Evolutionary conservation across 1,140 invertebrate species (phyloP).

Genomic region (Drosophila parabipectinata): DNA sequence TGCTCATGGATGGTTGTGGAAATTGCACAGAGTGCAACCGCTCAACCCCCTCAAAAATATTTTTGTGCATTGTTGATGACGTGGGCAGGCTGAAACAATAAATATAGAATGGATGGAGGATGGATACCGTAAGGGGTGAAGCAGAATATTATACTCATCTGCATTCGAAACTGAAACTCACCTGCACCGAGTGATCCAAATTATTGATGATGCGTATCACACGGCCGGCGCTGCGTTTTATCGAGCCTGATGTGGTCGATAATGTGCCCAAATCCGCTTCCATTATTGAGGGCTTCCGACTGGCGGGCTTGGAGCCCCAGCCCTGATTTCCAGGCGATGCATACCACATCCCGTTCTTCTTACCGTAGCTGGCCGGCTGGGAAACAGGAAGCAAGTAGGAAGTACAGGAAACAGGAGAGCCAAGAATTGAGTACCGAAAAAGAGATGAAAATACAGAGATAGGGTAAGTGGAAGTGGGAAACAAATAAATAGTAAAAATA

Average conservation of each 20-base stretch:
- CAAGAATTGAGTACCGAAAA: constrained; percentile 9
- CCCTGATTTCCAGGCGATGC: constrained; percentile 87
- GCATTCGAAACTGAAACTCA: constrained; percentile 77
- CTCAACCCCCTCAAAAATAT: constrained; percentile 19
- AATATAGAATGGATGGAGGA: constrained; percentile 31
- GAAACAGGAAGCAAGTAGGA: not conserved
- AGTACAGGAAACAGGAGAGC: constrained; percentile 4
- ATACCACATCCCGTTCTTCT: constrained; percentile 94
- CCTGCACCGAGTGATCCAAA: constrained; percentile 95
- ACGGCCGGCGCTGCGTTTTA: constrained; percentile 91
- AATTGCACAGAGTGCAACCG: constrained; percentile 4
- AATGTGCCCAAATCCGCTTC: constrained; percentile 89
- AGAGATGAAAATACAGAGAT: constrained; percentile 17
- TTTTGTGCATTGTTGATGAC: constrained; percentile 56
- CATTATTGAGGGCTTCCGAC: constrained; percentile 90
- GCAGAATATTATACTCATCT: constrained; percentile 1
- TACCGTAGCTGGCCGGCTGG: constrained; percentile 93
- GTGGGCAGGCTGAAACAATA: constrained; percentile 46
- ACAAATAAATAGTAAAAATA: constrained; percentile 68
- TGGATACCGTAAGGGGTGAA: not conserved
- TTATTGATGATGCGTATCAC: constrained; percentile 96
- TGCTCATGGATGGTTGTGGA: not conserved
- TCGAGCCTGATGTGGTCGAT: constrained; percentile 86
- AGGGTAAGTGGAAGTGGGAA: constrained; percentile 25
- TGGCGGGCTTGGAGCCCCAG: constrained; percentile 85